phyloP scores from a whole-genome alignment of 53 echinoderm and acorn worm species.

The Arbacia lixula region DNA sequence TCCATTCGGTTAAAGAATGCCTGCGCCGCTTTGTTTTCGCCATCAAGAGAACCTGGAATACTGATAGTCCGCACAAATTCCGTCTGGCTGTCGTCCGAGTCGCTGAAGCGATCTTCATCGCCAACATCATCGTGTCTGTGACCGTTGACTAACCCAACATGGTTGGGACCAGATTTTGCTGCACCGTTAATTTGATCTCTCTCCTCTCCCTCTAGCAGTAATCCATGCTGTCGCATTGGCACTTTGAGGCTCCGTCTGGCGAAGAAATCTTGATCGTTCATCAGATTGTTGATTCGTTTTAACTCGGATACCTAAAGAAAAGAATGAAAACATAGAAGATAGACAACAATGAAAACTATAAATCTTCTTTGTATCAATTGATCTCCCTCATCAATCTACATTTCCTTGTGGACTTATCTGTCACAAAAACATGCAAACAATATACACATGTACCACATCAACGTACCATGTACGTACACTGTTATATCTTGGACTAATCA shows the following conservation, averaged over 20 bases:
- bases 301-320: conserved; percentile 81
- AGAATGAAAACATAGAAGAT: conserved; percentile 24
- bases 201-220: conserved; percentile 85
- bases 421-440: too few relatives aligned
- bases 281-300: conserved; percentile 93
- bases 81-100: conserved; percentile 77
- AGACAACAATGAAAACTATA: too few relatives aligned
- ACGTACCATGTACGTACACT: too few relatives aligned
- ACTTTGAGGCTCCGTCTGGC: conserved; percentile 82
- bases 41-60: conserved; percentile 85
- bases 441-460: too few relatives aligned
- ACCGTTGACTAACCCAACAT: neutral
- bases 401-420: too few relatives aligned
- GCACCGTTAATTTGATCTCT: conserved; percentile 36
- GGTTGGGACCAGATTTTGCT: neutral
- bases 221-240: conserved; percentile 82
- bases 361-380: too few relatives aligned
- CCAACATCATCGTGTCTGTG: conserved; percentile 21
- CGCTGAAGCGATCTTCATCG: conserved; percentile 48
- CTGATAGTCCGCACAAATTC: conserved; percentile 77
- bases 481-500: too few relatives aligned
- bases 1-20: conserved; percentile 87
- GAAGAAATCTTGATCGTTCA: conserved; percentile 90
- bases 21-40: conserved; percentile 71
- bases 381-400: too few relatives aligned